Conservation (phyloP, 2,888 invertebrate species). For the Apodemia duryi region DNA sequence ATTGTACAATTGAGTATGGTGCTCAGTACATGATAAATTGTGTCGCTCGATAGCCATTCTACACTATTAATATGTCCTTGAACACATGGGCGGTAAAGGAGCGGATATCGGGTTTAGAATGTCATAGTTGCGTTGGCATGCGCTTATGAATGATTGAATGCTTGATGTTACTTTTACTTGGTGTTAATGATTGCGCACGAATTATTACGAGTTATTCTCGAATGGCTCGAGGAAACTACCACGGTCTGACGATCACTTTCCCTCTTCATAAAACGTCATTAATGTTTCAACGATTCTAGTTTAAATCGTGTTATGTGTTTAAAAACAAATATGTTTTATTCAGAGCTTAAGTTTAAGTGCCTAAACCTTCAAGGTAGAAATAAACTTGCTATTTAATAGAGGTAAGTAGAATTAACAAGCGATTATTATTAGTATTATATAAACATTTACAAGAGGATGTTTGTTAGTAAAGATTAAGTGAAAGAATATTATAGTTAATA, state of each 20-base stretch:
- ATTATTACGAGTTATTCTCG: constrained; percentile 22
- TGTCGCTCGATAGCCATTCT: constrained; percentile 46
- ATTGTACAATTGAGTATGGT: constrained; percentile 67
- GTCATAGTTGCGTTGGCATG: constrained; percentile 21
- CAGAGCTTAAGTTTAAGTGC: too few species aligned
- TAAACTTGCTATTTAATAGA: too few species aligned
- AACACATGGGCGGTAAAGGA: constrained; percentile 43
- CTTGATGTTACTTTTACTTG: constrained; percentile 50
- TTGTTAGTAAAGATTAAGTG: constrained; percentile 4
- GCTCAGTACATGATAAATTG: constrained; percentile 48
- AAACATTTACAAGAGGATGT: too few species aligned
- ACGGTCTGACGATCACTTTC: constrained; percentile 67
- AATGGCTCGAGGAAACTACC: constrained; percentile 49
- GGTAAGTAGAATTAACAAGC: too few species aligned
- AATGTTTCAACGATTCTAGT: background rate
- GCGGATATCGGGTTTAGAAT: constrained; percentile 29
- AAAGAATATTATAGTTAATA: background rate
- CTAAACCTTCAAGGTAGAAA: too few species aligned
- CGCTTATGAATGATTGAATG: constrained; percentile 38
- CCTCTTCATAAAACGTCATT: constrained; percentile 48
- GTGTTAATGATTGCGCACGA: constrained; percentile 32
- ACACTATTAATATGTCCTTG: constrained; percentile 71
- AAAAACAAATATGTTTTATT: background rate
- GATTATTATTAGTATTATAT: too few species aligned
- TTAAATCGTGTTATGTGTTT: background rate